A percentile compares a stretch with the other conserved stretches of the same genome.
These are phyloP conservation scores for Punctoribates punctum DNA, from an alignment of 2,888 invertebrate species.

Conservation along the genomic window DNA sequence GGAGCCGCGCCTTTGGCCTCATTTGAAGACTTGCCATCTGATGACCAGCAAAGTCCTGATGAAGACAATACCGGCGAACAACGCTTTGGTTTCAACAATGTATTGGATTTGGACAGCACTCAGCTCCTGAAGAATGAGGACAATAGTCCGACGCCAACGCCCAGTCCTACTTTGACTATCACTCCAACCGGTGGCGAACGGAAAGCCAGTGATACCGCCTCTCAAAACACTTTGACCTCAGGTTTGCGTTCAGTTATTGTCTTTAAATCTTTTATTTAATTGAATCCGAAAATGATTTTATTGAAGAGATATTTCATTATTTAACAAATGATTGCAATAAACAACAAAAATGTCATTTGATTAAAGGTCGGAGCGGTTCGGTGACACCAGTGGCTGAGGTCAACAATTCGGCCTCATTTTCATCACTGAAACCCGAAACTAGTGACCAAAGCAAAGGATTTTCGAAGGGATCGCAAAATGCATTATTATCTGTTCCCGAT, in stretches of 20 bases:
- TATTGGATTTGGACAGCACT: constrained; percentile 34
- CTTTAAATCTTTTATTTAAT: too few relatives aligned
- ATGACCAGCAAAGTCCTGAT: constrained; percentile 65
- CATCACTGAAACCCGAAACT: not conserved
- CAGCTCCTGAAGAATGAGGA: constrained; percentile 16
- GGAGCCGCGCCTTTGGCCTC: constrained; percentile 92
- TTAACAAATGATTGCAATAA: not conserved
- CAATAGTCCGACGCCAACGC: not conserved
- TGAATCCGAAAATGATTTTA: too few relatives aligned
- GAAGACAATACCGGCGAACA: constrained; percentile 44
- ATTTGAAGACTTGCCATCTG: constrained; percentile 72
- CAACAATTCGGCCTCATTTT: constrained; percentile 18
- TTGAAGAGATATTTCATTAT: too few relatives aligned
- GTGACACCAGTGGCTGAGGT: not conserved
- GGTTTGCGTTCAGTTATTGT: not conserved
- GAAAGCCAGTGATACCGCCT: not conserved
- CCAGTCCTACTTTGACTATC: constrained; percentile 7
- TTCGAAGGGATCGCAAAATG: not conserved
- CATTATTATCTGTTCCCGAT: constrained; percentile 15
- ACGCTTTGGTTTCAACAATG: not conserved
- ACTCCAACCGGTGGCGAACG: constrained; percentile 18
- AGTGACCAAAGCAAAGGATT: not conserved
- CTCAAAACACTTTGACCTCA: constrained; percentile 9
- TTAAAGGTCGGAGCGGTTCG: constrained; percentile 1
- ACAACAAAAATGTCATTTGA: not conserved